Evolutionary conservation across 2,797 vertebrate species (phyloP).

Genomic region (Ptychadena robeensis): DNA sequence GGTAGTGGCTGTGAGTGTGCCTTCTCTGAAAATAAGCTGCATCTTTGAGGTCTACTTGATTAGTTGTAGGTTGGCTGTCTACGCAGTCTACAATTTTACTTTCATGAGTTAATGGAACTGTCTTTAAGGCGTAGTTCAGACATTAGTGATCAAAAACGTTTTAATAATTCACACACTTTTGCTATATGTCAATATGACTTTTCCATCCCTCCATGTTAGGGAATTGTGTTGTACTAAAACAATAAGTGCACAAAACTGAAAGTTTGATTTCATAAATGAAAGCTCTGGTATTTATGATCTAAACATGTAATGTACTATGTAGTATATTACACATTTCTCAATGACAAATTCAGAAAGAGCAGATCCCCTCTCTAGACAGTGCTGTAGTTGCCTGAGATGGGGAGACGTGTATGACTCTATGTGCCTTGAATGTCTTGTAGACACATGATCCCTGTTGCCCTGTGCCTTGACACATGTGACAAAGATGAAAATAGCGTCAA

Average conservation of each 20-base stretch:
- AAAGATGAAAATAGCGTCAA: slow-evolving; percentile 62
- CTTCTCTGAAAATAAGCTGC: neutral
- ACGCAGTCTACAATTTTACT: neutral
- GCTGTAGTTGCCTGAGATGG: slow-evolving; percentile 6
- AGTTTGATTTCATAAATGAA: neutral
- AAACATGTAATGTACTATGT: neutral
- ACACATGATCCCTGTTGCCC: slow-evolving; percentile 25
- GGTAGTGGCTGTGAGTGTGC: neutral
- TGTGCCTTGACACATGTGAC: slow-evolving; percentile 55
- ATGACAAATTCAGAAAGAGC: neutral
- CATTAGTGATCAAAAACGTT: neutral
- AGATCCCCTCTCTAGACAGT: slow-evolving; percentile 6
- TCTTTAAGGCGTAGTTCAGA: neutral
- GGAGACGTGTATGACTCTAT: slow-evolving; percentile 34
- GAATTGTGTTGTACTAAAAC: neutral
- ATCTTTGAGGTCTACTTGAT: neutral
- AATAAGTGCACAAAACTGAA: neutral
- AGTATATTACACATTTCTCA: neutral
- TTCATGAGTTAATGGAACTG: neutral
- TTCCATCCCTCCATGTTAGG: neutral
- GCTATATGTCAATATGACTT: neutral
- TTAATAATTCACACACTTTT: neutral
- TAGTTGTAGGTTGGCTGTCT: neutral
- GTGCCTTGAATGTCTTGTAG: slow-evolving; percentile 57
- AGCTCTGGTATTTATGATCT: too few species aligned